Conservation (phyloP, 2,797 vertebrate species). For the Sciaenops ocellatus region DNA sequence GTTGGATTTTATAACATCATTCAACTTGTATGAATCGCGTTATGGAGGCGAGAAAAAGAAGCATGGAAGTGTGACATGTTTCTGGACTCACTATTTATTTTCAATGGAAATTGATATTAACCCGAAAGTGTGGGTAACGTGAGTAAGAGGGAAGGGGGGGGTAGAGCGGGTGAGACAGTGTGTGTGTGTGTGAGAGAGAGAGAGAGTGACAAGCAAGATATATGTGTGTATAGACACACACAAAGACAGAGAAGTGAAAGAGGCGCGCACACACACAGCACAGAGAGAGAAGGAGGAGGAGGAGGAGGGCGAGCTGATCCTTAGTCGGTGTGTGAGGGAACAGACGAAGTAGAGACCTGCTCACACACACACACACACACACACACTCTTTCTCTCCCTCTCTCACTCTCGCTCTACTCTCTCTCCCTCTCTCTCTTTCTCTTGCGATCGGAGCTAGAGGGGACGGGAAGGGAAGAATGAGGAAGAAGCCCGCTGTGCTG, state of each 20-base stretch:
- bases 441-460: conserved; percentile 49
- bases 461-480: conserved; percentile 82
- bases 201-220: neutral
- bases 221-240: neutral
- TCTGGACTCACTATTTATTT: conserved; percentile 1
- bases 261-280: conserved; percentile 10
- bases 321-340: conserved; percentile 56
- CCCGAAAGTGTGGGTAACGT: neutral
- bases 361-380: conserved; percentile 25
- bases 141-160: neutral
- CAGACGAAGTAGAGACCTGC: conserved; percentile 67
- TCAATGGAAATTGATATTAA: conserved; percentile 3
- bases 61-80: conserved; percentile 2
- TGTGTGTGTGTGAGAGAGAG: neutral
- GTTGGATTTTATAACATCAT: neutral
- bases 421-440: conserved; percentile 29
- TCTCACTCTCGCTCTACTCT: conserved; percentile 18
- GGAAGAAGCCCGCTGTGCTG: conserved; percentile 80
- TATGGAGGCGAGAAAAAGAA: neutral
- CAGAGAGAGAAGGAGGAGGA: conserved; percentile 11
- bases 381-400: neutral
- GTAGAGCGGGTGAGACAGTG: neutral
- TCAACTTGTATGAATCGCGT: neutral
- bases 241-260: conserved; percentile 12
- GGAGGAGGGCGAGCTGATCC: conserved; percentile 52